phyloP scores from a whole-genome alignment of 1,140 invertebrate species.

The Zaprionus ornatus region DNA sequence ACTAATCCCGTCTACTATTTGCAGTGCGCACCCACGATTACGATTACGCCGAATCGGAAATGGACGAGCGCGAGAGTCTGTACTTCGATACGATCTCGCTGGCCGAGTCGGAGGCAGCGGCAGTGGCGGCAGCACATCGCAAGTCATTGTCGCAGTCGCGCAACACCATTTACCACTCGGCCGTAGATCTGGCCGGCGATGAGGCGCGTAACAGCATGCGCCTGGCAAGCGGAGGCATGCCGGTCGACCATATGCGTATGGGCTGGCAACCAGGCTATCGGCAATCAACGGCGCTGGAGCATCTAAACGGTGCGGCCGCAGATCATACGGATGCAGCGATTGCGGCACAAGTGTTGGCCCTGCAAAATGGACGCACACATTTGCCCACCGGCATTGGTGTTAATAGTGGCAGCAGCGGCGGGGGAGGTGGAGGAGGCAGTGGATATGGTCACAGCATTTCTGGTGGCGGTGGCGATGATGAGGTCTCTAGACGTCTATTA shows the following conservation, averaged over 20 bases:
- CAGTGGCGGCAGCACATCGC: slow-evolving; percentile 73
- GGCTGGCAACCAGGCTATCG: slow-evolving; percentile 75
- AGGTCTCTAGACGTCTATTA: slow-evolving; percentile 83
- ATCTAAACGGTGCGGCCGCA: slow-evolving; percentile 49
- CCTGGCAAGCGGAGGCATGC: slow-evolving; percentile 30
- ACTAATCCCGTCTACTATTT: slow-evolving; percentile 57
- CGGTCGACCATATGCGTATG: slow-evolving; percentile 37
- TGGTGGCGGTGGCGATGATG: slow-evolving; percentile 64
- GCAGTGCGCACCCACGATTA: slow-evolving; percentile 82
- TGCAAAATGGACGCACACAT: slow-evolving; percentile 74
- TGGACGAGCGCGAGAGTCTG: slow-evolving; percentile 82
- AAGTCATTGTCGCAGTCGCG: slow-evolving; percentile 80
- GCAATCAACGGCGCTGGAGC: slow-evolving; percentile 74
- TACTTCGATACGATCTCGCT: slow-evolving; percentile 83
- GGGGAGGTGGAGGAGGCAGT: slow-evolving; percentile 6
- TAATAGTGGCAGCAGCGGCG: slow-evolving; percentile 2
- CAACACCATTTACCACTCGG: slow-evolving; percentile 83
- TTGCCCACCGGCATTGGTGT: slow-evolving; percentile 63
- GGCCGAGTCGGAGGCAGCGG: slow-evolving; percentile 79
- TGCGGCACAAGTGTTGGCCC: slow-evolving; percentile 66
- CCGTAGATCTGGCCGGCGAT: slow-evolving; percentile 73
- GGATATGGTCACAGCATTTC: background rate
- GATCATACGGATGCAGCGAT: slow-evolving; percentile 73
- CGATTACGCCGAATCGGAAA: slow-evolving; percentile 81
- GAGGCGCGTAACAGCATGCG: slow-evolving; percentile 63